A percentile compares a stretch with the other conserved stretches of the same genome.
Evolutionary conservation across 2,888 invertebrate species (phyloP).

Genomic region (Hofmannophila pseudospretella): DNA sequence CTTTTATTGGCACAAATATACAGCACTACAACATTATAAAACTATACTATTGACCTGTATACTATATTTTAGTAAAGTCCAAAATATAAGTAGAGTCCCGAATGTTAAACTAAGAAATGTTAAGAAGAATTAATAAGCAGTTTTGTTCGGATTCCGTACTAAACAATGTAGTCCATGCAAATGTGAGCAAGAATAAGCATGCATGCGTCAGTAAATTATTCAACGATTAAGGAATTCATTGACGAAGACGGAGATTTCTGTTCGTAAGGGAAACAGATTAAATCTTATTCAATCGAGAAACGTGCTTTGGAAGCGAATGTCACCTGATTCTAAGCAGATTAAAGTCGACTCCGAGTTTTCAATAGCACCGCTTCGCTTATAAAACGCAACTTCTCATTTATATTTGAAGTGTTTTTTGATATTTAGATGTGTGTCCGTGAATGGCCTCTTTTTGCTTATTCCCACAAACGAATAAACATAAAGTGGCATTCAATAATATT

Average conservation of each 20-base stretch:
- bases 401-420: conserved; percentile 41
- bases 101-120: too few relatives aligned
- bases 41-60: too few relatives aligned
- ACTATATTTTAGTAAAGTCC: too few relatives aligned
- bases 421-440: conserved; percentile 33
- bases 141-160: too few relatives aligned
- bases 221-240: conserved; percentile 57
- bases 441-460: conserved; percentile 38
- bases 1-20: too few relatives aligned
- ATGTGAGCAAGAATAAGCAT: conserved; percentile 39
- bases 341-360: conserved; percentile 51
- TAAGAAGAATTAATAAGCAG: too few relatives aligned
- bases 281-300: conserved; percentile 62
- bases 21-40: too few relatives aligned
- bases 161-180: conserved; percentile 18
- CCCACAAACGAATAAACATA: conserved; percentile 31
- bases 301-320: conserved; percentile 67
- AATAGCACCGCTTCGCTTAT: conserved; percentile 40
- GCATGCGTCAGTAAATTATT: conserved; percentile 59
- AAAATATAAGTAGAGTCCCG: too few relatives aligned
- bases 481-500: conserved; percentile 45
- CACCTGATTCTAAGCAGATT: conserved; percentile 62
- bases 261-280: conserved; percentile 61
- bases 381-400: conserved; percentile 40
- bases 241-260: conserved; percentile 43